phyloP scores from a whole-genome alignment of 2,888 invertebrate species.

The Physocephala rufipes region DNA sequence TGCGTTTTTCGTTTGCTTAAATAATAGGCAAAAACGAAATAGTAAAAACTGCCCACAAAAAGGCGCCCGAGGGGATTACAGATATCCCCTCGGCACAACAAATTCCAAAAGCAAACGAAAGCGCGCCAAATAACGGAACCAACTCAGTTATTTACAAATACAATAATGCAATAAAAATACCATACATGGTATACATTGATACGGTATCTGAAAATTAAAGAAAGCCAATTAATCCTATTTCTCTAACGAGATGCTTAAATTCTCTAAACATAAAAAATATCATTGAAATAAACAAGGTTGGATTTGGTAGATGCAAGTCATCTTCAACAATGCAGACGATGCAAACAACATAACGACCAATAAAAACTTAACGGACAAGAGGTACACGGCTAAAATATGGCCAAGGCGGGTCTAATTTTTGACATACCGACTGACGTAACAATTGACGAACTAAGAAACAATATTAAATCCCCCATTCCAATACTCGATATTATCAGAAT shows the following conservation, averaged over 20 bases:
- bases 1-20: too few relatives aligned
- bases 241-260: not conserved
- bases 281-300: not conserved
- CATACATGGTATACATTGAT: not conserved
- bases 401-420: too few relatives aligned
- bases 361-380: not conserved
- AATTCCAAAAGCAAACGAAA: too few relatives aligned
- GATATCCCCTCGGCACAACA: too few relatives aligned
- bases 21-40: too few relatives aligned
- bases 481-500: too few relatives aligned
- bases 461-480: conserved; percentile 24
- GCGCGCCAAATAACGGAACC: too few relatives aligned
- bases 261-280: not conserved
- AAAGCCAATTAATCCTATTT: not conserved
- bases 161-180: not conserved
- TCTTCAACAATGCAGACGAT: not conserved
- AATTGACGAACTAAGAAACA: conserved; percentile 20
- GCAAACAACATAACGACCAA: not conserved
- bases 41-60: too few relatives aligned
- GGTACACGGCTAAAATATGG: not conserved
- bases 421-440: not conserved
- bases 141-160: too few relatives aligned
- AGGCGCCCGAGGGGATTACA: too few relatives aligned
- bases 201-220: not conserved
- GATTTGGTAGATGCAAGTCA: not conserved